Conservation (phyloP, 2,888 invertebrate genomes). For the Stictocephala bisonia region DNA sequence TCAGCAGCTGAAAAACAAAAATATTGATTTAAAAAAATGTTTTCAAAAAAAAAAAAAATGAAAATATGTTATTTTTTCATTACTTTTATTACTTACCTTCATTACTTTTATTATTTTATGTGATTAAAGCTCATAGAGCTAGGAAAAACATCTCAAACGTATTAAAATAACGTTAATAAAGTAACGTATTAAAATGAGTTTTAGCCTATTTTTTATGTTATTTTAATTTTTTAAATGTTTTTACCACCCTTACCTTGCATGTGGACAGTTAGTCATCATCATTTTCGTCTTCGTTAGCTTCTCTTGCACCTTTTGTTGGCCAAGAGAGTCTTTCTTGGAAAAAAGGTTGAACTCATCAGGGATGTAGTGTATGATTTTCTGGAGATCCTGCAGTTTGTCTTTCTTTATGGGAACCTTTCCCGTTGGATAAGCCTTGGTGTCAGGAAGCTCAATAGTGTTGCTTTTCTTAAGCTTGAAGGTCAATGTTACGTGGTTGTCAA, state of each 20-base stretch:
- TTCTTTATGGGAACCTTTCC: too few species aligned
- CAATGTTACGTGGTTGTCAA: too few species aligned
- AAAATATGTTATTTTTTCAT: constrained; percentile 2
- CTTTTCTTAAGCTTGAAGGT: too few species aligned
- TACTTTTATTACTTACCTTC: neutral
- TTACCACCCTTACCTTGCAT: neutral
- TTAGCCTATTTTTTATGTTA: neutral
- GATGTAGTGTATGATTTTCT: neutral
- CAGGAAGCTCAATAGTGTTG: too few species aligned
- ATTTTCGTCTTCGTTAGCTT: neutral
- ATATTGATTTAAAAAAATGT: neutral
- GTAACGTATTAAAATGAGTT: neutral
- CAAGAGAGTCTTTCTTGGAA: constrained; percentile 3
- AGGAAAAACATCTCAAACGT: neutral
- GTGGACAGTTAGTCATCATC: neutral
- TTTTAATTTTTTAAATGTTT: neutral
- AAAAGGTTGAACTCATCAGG: neutral
- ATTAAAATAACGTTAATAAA: neutral
- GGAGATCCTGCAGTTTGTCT: too few species aligned
- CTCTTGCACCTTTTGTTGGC: constrained; percentile 6
- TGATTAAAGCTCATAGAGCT: neutral
- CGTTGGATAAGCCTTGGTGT: too few species aligned
- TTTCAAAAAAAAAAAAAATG: neutral
- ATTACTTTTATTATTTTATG: neutral
- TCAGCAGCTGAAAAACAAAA: neutral